Conservation (phyloP, 2,888 invertebrate species). For the Cistogaster globosa region DNA sequence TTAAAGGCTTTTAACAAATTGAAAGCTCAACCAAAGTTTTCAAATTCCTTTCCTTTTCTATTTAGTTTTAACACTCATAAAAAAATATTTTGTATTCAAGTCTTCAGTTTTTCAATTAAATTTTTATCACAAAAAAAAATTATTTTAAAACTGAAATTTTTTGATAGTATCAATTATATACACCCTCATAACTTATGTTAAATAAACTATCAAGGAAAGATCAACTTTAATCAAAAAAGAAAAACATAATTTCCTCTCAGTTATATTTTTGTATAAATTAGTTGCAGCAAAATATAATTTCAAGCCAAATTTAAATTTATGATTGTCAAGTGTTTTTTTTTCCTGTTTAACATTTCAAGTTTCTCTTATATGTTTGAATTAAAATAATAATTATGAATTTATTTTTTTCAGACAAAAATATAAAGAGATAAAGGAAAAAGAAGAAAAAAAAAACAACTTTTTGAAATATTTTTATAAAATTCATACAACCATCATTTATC, state of each 20-base stretch:
- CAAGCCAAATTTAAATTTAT: neutral
- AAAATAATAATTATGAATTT: conserved; percentile 27
- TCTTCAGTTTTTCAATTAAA: too few species aligned
- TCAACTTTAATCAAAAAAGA: too few species aligned
- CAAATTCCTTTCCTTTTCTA: too few species aligned
- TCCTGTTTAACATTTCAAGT: neutral
- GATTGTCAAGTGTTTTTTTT: neutral
- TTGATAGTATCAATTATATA: too few species aligned
- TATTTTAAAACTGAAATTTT: too few species aligned
- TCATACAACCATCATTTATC: conserved; percentile 53
- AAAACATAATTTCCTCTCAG: neutral
- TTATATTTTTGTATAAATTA: neutral
- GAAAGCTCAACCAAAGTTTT: too few species aligned
- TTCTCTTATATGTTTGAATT: conserved; percentile 2
- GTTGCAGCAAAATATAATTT: neutral
- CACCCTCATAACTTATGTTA: neutral
- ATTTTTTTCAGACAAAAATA: neutral
- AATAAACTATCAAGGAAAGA: neutral
- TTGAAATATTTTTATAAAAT: conserved; percentile 23
- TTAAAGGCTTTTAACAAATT: too few species aligned
- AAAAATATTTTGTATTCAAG: too few species aligned
- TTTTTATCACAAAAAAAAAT: too few species aligned
- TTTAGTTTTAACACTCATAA: too few species aligned
- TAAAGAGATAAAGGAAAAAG: neutral
- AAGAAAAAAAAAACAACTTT: neutral